These are phyloP conservation scores for Phaetusa simplex DNA, from an alignment of 2,113 vertebrate species.

Conservation along the genomic window DNA sequence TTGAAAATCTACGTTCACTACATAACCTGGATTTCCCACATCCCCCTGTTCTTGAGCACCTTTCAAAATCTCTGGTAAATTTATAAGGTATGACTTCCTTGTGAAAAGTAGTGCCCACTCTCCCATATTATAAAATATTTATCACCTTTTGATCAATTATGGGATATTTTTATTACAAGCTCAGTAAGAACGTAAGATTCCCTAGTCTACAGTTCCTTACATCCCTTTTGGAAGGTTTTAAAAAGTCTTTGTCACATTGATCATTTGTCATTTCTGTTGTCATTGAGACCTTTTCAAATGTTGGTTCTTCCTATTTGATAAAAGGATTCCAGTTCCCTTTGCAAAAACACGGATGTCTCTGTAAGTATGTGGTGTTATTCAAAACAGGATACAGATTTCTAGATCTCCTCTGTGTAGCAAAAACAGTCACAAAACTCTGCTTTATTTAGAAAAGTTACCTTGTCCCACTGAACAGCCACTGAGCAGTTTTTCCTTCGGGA, in stretches of 20 bases:
- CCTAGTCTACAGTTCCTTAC: background rate
- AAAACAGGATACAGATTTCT: background rate
- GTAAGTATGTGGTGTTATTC: background rate
- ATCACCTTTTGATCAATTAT: background rate
- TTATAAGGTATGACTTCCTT: background rate
- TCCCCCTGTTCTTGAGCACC: background rate
- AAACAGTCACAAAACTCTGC: background rate
- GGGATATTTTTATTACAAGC: background rate
- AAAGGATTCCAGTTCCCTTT: background rate
- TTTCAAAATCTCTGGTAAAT: background rate
- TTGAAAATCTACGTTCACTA: background rate
- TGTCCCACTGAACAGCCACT: background rate
- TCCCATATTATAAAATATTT: background rate
- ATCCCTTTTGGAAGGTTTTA: background rate
- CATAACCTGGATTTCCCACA: background rate
- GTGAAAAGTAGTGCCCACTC: background rate
- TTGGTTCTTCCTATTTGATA: background rate
- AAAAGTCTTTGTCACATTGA: background rate
- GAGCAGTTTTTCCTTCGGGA: background rate
- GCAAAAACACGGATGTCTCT: accelerated
- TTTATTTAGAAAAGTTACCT: background rate
- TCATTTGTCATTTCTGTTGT: background rate
- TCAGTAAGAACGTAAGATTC: background rate
- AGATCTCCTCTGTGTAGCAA: background rate
- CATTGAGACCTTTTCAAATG: background rate